phyloP scores from a whole-genome alignment of 2,888 invertebrate species.

The Drosophila antonietae region DNA sequence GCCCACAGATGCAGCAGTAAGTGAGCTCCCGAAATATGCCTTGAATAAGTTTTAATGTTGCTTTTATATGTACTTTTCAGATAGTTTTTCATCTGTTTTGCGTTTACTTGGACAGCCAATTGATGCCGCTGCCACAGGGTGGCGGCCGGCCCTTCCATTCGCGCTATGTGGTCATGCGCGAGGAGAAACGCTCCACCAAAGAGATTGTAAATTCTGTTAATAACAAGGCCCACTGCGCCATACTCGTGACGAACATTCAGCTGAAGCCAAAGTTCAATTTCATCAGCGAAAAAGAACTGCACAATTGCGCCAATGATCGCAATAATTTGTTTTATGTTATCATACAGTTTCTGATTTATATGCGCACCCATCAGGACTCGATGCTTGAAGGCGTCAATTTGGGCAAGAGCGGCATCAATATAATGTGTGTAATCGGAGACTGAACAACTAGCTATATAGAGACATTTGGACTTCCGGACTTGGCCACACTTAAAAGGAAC shows the following conservation, averaged over 20 bases:
- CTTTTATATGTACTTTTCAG: conserved; percentile 82
- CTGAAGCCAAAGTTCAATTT: conserved; percentile 84
- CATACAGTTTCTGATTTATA: conserved; percentile 91
- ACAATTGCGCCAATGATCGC: conserved; percentile 91
- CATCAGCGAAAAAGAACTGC: conserved; percentile 87
- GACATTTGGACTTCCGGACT: conserved; percentile 17
- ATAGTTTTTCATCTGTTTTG: conserved; percentile 93
- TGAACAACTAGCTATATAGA: conserved; percentile 48
- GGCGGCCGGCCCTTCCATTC: conserved; percentile 88
- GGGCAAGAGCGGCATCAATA: conserved; percentile 92
- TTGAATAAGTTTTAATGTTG: not conserved
- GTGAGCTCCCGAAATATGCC: conserved; percentile 25
- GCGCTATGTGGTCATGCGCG: conserved; percentile 85
- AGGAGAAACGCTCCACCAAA: conserved; percentile 83
- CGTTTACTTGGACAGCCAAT: conserved; percentile 93
- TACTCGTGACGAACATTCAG: conserved; percentile 81
- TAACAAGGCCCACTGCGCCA: conserved; percentile 84
- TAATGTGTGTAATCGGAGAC: conserved; percentile 91
- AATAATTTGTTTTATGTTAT: conserved; percentile 95
- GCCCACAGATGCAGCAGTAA: conserved; percentile 94
- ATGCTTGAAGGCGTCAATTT: conserved; percentile 91
- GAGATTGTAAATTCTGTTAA: conserved; percentile 82
- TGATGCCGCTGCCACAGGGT: conserved; percentile 88
- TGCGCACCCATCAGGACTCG: conserved; percentile 90
- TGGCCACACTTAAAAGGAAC: conserved; percentile 16